These are phyloP conservation scores for Fabriciana adippe DNA, from an alignment of 2,888 invertebrate genomes.

Conservation along the genomic window DNA sequence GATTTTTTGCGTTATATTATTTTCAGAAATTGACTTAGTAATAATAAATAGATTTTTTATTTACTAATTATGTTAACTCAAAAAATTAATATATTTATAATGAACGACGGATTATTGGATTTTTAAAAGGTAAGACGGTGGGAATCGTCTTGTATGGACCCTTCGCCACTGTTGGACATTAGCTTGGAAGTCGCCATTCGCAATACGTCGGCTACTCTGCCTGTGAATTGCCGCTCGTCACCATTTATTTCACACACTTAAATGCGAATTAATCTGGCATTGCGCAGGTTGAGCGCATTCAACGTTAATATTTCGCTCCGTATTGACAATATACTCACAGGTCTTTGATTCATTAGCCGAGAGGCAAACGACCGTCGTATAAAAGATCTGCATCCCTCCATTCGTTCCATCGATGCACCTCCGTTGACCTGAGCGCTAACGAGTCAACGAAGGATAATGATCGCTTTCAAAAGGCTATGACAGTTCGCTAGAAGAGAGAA, in stretches of 20 bases:
- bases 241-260: constrained; percentile 73
- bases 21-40: too few species aligned
- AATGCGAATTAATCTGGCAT: constrained; percentile 74
- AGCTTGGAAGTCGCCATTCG: constrained; percentile 44
- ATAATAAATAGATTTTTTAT: too few species aligned
- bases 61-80: too few species aligned
- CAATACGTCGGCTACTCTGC: constrained; percentile 34
- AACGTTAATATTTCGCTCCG: constrained; percentile 71
- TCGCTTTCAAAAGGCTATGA: constrained; percentile 68
- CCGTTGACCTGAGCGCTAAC: constrained; percentile 69
- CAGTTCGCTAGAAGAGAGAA: constrained; percentile 55
- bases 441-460: constrained; percentile 73
- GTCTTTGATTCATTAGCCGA: constrained; percentile 76
- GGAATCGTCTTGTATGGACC: too few species aligned
- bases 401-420: constrained; percentile 72
- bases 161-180: too few species aligned
- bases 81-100: too few species aligned
- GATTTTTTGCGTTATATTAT: too few species aligned
- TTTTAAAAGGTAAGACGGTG: too few species aligned
- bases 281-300: constrained; percentile 59
- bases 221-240: constrained; percentile 46
- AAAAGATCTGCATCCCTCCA: constrained; percentile 72
- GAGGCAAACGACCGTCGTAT: constrained; percentile 73
- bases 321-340: constrained; percentile 75
- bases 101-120: too few species aligned